Base-by-base conservation (phyloP, 2,113 vertebrate genomes). In the Ursus arctos region DNA sequence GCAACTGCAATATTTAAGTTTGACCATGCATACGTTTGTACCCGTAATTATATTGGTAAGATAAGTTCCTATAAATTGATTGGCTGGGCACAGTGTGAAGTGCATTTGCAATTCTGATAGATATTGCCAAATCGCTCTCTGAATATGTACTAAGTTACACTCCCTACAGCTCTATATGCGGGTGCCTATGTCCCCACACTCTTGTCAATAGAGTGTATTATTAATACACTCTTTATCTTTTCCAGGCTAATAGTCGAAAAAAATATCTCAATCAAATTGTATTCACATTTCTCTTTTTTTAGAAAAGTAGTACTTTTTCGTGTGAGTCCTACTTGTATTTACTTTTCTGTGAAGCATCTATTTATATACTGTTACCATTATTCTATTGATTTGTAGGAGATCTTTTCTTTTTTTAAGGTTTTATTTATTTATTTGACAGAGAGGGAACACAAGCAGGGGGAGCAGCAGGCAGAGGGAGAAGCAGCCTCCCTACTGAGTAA, bases 231-330 rank as follows among this genome's bases (percentile, higher is more conserved):
- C 22, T 51, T 83, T 55, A 15, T 65, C 71, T 77, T 80, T 63
- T 79, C 36, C 8, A 89, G 55, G 16, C 57, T 69, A 81, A 43
- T 79, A 88, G 21, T 18, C 92, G 87, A 47, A 72, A 93, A 72
- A 77, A 31, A 31, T 40, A 59, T 53, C 51, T 85, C 14, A 36
- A 53, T 63, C 11, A 74, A 65, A 47, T 80, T 55, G 80, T 94
- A 84, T 91, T 84, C 63, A 88, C 8, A 83, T 80, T 81, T 85
- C 33, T 89, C 33, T 80, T 81, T 72, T 67, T 88, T 88, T 88
- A 80, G 53, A 85, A 92, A 88, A 71, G 61, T 28, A 79, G 28
- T 10, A 84, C 31, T 69, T 94, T 88, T 88, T 67, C 36, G 36
- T 67, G 2, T 47, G 28, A 74, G 24, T 53, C 36, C 3, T 28